Percentiles rank a stretch among this genome's conserved stretches.
These are phyloP conservation scores for Celastrina argiolus DNA, from an alignment of 2,888 invertebrate genomes.

Conservation along the genomic window DNA sequence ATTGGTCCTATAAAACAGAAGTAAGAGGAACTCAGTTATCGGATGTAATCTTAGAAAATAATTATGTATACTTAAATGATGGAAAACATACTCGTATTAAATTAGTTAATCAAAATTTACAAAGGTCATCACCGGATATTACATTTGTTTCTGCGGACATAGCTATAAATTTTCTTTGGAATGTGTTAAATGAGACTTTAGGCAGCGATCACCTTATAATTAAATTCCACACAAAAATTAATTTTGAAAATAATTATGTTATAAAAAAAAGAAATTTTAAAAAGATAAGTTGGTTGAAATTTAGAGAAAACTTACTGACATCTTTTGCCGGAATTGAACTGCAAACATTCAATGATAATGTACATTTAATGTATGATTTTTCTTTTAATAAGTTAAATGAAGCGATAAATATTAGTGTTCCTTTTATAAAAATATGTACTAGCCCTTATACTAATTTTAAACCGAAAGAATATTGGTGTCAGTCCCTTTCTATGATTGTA, in stretches of 20 bases:
- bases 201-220: slow-evolving; percentile 3
- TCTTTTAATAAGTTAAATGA: too few relatives aligned
- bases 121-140: neutral
- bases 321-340: neutral
- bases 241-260: too few relatives aligned
- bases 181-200: slow-evolving; percentile 1
- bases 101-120: neutral
- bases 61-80: neutral
- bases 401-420: slow-evolving; percentile 29
- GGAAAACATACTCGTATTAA: neutral
- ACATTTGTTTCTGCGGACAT: neutral
- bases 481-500: slow-evolving; percentile 30
- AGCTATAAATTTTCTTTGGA: neutral
- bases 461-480: slow-evolving; percentile 35
- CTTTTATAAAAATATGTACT: slow-evolving; percentile 21
- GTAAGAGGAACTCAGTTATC: neutral
- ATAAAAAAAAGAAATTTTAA: neutral
- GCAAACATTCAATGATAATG: neutral
- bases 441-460: slow-evolving; percentile 30
- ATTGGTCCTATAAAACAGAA: neutral
- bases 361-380: neutral
- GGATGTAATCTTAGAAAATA: neutral
- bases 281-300: neutral
- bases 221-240: neutral
- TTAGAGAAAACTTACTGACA: neutral